These are phyloP conservation scores for Oreochromis mossambicus DNA, from an alignment of 2,797 vertebrate species.

Conservation along the genomic window DNA sequence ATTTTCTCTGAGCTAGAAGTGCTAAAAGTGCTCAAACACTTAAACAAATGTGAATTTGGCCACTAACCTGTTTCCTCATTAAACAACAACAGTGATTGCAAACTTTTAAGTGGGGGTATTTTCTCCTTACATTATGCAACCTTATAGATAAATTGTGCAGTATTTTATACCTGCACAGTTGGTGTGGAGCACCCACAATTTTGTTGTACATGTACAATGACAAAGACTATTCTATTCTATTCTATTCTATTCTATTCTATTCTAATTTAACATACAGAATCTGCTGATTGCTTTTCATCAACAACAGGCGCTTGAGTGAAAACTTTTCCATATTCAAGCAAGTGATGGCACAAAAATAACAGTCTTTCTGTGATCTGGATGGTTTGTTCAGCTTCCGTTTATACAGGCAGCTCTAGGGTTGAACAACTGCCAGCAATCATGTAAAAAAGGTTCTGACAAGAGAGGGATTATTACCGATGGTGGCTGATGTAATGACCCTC, in stretches of 20 bases:
- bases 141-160: neutral
- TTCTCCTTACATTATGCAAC: neutral
- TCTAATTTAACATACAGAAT: neutral
- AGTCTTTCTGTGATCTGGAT: neutral
- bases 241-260: neutral
- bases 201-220: neutral
- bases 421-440: constrained; percentile 42
- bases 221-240: neutral
- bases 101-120: neutral
- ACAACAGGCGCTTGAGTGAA: neutral
- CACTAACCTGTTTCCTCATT: rapidly evolving
- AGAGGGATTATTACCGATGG: constrained; percentile 32
- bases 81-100: neutral
- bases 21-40: neutral
- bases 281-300: neutral
- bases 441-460: constrained; percentile 41
- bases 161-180: neutral
- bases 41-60: neutral
- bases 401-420: neutral
- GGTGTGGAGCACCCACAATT: neutral
- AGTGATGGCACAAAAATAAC: neutral
- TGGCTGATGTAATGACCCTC: constrained; percentile 16
- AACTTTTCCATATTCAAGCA: neutral
- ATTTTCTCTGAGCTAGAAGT: neutral
- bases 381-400: neutral